Evolutionary conservation across 1,140 invertebrate genomes (phyloP), one percentile per base, ranked within the genome.

Genomic region (Sesamia nonagrioides): DNA sequence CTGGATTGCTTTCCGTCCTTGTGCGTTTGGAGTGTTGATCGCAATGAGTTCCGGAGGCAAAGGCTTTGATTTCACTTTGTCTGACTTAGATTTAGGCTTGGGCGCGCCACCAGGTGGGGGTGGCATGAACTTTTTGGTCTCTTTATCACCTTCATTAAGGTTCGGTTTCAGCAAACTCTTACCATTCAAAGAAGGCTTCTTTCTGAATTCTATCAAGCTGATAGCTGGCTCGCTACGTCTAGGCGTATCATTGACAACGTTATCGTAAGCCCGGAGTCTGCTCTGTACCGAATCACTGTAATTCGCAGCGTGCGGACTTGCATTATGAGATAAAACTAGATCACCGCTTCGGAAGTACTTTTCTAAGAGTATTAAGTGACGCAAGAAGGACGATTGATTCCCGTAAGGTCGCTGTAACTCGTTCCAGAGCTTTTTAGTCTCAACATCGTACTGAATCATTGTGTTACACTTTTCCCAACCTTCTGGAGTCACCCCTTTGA

Each of bases 341-440:
- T 98, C 97, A 6, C 97, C 97, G 79, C 96, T 97, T 54, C 96
- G 95, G 80, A 97, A 97, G 90, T 98, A 98, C 87, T 98, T 98
- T 78, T 98, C 97, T 75, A 98, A 86, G 1, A 98, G 95, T 56
- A 98, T 97, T 6, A 98, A 90, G 92, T 98, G 97, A 6, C 97
- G 95, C 1, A 98, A 90, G 84, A 98, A 98, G 74, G 97, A 97
- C 58, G 97, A 97, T 86, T 97, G 97, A 87, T 98, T 98, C 2
- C 97, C 97, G 82, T 98, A 98, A 0, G 97, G 97, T 89, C 97
- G 96, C 86, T 98, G 97, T 35, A 98, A 85, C 79, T 97, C 97
- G 74, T 97, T 96, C 97, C 97, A 98, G 6, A 98, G 93, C 13
- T 96, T 95, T 76, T 97, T 97, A 3, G 97, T 98, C 45, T 97